Base-by-base conservation (phyloP, 2,797 vertebrate species). In the Pipistrellus pygmaeus region DNA sequence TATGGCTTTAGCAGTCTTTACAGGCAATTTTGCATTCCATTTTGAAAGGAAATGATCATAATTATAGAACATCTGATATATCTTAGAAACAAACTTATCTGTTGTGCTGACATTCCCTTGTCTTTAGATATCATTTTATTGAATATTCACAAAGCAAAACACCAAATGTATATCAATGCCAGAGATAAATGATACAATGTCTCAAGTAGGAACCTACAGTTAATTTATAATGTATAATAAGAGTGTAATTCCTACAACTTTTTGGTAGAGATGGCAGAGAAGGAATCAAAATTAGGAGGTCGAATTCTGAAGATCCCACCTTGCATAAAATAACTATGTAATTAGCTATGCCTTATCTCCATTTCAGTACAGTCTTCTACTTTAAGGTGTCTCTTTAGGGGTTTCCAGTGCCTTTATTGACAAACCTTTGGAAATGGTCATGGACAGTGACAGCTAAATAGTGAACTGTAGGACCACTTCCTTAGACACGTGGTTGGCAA, bases 1-100 rank as follows among this genome's bases (percentile, higher is more conserved):
- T 97, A 96, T 98, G 97, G 97, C 93, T 97, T 98, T 94, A 89
- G 71, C 97, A 96, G 97, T 97, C 96, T 85, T 97, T 84, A 81
- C 96, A 97, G 96, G 96, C 97, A 97, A 95, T 96, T 88, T 88
- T 96, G 95, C 95, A 91, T 92, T 89, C 78, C 89, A 93, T 91
- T 98, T 97, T 97, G 97, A 97, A 98, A 97, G 94, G 96, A 97
- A 98, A 97, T 95, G 90, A 97, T 96, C 96, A 80, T 92, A 97
- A 97, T 97, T 97, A 95, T 96, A 97, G 94, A 95, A 88, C 94
- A 95, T 95, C 55, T 94, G 87, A 95, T 97, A 95, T 93, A 95
- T 64, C 78, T 57, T 95, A 93, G 87, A 95, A 84, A 95, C 96
- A 93, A 93, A 97, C 68, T 62, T 97, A 95, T 88, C 96, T 95